phyloP scores from a whole-genome alignment of 2,888 invertebrate species.

The Sinodicranocentrus sp. region DNA sequence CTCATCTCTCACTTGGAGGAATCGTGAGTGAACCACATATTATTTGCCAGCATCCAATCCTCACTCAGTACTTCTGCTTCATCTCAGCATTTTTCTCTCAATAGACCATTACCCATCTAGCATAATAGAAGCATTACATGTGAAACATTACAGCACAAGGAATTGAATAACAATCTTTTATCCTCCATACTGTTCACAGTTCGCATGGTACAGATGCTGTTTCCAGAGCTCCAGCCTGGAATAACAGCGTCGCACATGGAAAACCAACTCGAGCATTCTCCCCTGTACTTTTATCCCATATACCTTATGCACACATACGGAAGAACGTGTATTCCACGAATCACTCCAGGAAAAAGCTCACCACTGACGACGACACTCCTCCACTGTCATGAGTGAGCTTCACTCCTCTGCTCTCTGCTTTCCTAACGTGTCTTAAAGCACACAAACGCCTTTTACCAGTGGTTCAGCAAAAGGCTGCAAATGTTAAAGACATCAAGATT shows the following conservation, averaged over 20 bases:
- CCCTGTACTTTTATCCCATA: no score
- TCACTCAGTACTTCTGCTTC: no score
- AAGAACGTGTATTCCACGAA: neutral
- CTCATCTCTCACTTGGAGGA: no score
- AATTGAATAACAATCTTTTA: neutral
- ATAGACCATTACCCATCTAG: neutral
- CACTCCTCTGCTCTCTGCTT: conserved; percentile 36
- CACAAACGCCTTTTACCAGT: neutral
- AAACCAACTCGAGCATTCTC: no score
- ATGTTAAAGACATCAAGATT: neutral
- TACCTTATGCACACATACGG: neutral
- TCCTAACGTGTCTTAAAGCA: conserved; percentile 22
- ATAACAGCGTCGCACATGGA: no score
- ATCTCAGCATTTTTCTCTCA: no score
- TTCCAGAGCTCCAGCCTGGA: neutral
- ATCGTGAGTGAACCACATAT: no score
- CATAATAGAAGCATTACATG: conserved; percentile 21
- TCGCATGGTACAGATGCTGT: neutral
- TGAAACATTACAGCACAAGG: conserved; percentile 3
- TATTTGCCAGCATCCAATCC: no score
- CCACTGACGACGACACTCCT: neutral
- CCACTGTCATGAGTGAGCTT: neutral
- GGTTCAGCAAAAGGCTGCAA: neutral
- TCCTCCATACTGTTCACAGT: conserved; percentile 2
- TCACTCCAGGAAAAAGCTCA: no score